Base-by-base conservation (phyloP, 2,888 invertebrate species). In the Panzeria rudis region DNA sequence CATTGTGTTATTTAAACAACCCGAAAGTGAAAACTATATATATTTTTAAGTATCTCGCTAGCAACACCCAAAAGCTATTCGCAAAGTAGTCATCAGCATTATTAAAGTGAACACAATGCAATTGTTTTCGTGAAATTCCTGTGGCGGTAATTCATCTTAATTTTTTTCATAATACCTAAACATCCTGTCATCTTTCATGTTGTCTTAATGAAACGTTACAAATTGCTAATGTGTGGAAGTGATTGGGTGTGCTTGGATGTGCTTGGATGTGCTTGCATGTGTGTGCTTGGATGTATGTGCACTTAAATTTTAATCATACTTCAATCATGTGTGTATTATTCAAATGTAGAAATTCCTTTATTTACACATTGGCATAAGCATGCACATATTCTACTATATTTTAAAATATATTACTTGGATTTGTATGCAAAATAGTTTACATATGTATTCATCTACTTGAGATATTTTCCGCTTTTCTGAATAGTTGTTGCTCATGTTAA, bases 321-420 rank as follows among this genome's bases (percentile, higher is more conserved):
- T 71, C 76, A 76, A 82, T 82, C 69, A 76, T 76, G 64, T 47
- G 54, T 64, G 38, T 44, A 73, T 72, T 66, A 66, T 66, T 80
- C 17, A 56, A 47, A 80, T 47, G 23, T 50, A 59, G 38, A 76
- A 38, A 75, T 64, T 52, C 20, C 52, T 62, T 17, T 8, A 35
- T 4, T 17, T 25, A 41, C 17, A 2, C 66, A 17, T 2, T 17
- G n/a, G 17, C 9, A 17, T 29, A 38, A 5, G 17, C n/a, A 29
- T 7, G 2, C 7, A 25, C n/a, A 5, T 17, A 17, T 6, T 44
- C 44, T 17, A 23, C 41, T 11, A n/a, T 11, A 25, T 35, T 69
- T 59, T 11, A 7, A 44, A 47, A 44, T 52, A 62, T n/a, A 62
- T 66, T 11, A 54, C 50, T 56, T 68, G 56, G 5, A 56, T 77